Conservation (phyloP, 1,140 invertebrate genomes). For the Ruditapes philippinarum region DNA sequence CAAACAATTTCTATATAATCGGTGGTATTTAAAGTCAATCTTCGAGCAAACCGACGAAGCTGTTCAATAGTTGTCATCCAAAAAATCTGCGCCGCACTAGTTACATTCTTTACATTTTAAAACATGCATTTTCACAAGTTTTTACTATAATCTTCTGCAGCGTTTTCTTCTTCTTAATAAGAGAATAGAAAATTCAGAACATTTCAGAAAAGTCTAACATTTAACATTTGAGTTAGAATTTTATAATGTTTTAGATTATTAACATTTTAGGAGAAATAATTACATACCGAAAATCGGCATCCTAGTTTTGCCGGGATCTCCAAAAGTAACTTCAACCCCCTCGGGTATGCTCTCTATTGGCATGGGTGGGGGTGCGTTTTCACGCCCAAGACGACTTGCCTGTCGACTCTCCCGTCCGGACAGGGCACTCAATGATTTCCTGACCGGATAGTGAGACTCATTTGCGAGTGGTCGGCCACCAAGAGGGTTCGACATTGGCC, state of each 20-base stretch:
- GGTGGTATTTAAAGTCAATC: slow-evolving; percentile 1
- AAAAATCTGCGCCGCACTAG: no score
- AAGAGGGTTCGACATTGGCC: slow-evolving; percentile 72
- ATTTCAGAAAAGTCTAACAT: no score
- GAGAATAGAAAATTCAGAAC: no score
- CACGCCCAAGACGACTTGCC: slow-evolving; percentile 19
- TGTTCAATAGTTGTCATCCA: neutral
- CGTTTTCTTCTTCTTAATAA: no score
- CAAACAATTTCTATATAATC: neutral
- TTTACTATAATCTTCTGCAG: no score
- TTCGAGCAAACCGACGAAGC: neutral
- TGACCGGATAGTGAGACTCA: slow-evolving; percentile 72
- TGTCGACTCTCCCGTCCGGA: slow-evolving; percentile 72
- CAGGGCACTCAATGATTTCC: slow-evolving; percentile 74
- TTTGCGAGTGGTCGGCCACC: slow-evolving; percentile 80
- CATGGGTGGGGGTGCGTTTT: slow-evolving; percentile 39
- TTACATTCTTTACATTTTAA: no score
- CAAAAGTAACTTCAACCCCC: slow-evolving; percentile 83
- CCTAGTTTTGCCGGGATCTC: slow-evolving; percentile 82
- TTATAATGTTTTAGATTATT: no score
- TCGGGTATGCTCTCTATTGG: slow-evolving; percentile 82
- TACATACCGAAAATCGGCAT: slow-evolving; percentile 85
- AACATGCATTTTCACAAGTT: no score
- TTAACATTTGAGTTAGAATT: no score
- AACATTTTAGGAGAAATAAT: neutral